phyloP scores from a whole-genome alignment of 1,140 invertebrate species.

The Pseudomyrmex pallidus region DNA sequence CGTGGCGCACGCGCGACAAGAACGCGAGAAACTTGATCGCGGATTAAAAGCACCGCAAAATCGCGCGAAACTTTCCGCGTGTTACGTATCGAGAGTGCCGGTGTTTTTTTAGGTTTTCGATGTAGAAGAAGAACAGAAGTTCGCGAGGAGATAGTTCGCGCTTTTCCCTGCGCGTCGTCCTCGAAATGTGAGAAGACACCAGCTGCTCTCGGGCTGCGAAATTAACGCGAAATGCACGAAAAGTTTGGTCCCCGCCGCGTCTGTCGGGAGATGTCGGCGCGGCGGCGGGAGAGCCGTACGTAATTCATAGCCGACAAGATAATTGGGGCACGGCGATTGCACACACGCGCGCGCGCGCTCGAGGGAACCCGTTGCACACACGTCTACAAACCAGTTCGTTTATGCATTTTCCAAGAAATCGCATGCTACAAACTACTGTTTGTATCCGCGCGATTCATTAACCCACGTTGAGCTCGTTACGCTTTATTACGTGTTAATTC shows the following conservation, averaged over 20 bases:
- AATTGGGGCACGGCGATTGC: conserved; percentile 73
- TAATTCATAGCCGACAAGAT: conserved; percentile 76
- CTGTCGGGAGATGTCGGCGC: conserved; percentile 24
- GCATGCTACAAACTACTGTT: conserved; percentile 34
- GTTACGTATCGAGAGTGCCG: background rate
- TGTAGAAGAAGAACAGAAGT: conserved; percentile 1
- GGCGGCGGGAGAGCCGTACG: conserved; percentile 36
- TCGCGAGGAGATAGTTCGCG: background rate
- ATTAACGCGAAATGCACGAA: conserved; percentile 54
- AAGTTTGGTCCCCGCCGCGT: conserved; percentile 47
- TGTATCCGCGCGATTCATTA: conserved; percentile 64
- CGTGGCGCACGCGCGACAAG: background rate
- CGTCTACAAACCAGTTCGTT: conserved; percentile 22
- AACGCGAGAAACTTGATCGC: background rate
- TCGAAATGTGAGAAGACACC: conserved; percentile 50
- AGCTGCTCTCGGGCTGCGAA: conserved; percentile 15
- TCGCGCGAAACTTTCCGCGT: conserved; percentile 40
- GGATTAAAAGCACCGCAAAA: conserved; percentile 47
- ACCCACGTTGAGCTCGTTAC: conserved; percentile 18
- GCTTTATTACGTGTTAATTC: conserved; percentile 48
- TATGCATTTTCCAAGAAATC: conserved; percentile 67
- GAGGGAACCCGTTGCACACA: background rate
- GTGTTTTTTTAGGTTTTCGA: conserved; percentile 16
- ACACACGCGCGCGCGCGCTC: background rate
- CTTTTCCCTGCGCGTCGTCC: background rate